A percentile compares a stretch with the other conserved stretches of the same genome.
Evolutionary conservation across 2,888 invertebrate species (phyloP).

Genomic region (Metopia argyrocephala): DNA sequence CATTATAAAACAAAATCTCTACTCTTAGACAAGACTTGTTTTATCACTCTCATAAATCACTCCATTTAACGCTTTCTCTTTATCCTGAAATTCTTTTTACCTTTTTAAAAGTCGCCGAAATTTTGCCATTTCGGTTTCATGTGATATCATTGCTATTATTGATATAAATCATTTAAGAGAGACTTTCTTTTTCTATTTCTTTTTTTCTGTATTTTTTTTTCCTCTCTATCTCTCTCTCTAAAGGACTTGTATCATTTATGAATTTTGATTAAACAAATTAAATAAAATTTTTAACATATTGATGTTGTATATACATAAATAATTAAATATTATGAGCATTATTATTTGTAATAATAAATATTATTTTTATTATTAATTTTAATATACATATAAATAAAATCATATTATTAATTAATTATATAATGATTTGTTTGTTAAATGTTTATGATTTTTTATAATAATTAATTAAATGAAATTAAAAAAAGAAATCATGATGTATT

Average conservation of each 20-base stretch:
- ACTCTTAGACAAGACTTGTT: background rate
- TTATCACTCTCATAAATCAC: conserved; percentile 21
- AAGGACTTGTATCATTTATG: conserved; percentile 23
- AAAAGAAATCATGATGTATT: conserved; percentile 31
- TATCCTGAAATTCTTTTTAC: background rate
- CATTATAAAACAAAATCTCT: conserved; percentile 17
- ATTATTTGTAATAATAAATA: conserved; percentile 36
- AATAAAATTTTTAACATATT: conserved; percentile 46
- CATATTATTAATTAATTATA: conserved; percentile 53
- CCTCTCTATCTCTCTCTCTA: conserved; percentile 11
- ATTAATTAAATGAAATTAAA: background rate
- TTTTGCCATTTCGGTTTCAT: conserved; percentile 76
- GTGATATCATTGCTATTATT: conserved; percentile 76
- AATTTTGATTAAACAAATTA: conserved; percentile 57
- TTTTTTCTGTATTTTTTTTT: background rate
- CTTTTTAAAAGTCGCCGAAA: conserved; percentile 73
- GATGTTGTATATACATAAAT: conserved; percentile 66
- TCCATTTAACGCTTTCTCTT: conserved; percentile 3
- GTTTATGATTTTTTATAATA: conserved; percentile 61
- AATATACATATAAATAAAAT: conserved; percentile 59
- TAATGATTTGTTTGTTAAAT: conserved; percentile 58
- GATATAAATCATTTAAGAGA: conserved; percentile 30
- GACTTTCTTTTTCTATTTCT: background rate
- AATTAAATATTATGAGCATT: background rate
- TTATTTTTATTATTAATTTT: conserved; percentile 63